Percentiles rank a stretch among this genome's conserved stretches.
phyloP scores from a whole-genome alignment of 2,113 vertebrate genomes.

The Merops nubicus region DNA sequence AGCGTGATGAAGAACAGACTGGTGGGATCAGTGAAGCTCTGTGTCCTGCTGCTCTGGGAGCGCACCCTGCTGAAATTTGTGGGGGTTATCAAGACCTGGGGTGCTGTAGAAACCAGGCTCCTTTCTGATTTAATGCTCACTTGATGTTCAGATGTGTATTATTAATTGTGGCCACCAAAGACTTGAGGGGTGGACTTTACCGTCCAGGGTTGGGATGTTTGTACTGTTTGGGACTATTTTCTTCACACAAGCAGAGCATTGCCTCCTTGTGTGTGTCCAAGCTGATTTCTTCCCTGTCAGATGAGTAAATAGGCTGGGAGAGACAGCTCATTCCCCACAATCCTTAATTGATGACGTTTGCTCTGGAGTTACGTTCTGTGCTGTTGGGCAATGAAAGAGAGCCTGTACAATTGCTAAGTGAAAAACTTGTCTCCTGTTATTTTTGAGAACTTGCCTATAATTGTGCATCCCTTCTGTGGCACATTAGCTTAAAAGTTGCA shows the following conservation, averaged over 20 bases:
- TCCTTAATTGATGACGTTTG: background rate
- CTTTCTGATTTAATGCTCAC: background rate
- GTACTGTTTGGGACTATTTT: background rate
- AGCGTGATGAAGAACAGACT: background rate
- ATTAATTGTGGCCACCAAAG: background rate
- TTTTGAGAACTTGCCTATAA: conserved; percentile 18
- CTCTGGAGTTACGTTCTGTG: background rate
- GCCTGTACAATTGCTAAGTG: background rate
- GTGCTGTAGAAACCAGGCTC: background rate
- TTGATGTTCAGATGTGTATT: background rate
- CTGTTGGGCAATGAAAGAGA: background rate
- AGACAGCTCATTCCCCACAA: background rate
- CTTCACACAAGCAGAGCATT: background rate
- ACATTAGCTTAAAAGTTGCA: background rate
- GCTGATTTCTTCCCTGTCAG: background rate
- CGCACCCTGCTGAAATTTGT: background rate
- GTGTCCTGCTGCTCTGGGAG: background rate
- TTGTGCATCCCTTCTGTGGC: background rate
- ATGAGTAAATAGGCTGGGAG: background rate
- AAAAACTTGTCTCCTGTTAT: background rate
- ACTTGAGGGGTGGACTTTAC: background rate
- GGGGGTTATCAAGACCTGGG: background rate
- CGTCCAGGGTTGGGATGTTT: background rate
- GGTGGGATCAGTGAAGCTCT: background rate
- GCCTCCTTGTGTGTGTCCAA: background rate